phyloP scores from a whole-genome alignment of 2,113 vertebrate species.

The Phalacrocorax aristotelis region DNA sequence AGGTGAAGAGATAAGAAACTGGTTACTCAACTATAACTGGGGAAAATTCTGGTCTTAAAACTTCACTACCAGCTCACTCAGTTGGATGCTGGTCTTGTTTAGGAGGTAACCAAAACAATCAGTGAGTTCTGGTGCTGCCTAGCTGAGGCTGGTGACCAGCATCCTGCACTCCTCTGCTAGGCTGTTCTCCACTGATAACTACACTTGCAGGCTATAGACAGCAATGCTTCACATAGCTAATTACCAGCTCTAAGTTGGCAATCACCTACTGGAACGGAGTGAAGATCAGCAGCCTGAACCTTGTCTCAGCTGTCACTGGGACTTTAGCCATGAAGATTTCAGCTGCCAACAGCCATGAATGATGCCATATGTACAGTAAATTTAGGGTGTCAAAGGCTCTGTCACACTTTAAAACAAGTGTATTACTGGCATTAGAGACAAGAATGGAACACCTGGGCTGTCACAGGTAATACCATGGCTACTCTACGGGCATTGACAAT shows the following conservation, averaged over 20 bases:
- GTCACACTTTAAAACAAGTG: neutral
- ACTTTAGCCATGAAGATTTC: conserved; percentile 5
- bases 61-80: neutral
- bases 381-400: neutral
- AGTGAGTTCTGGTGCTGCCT: neutral
- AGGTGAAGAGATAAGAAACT: neutral
- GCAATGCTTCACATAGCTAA: neutral
- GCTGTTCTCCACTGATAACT: neutral
- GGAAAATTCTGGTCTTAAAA: neutral
- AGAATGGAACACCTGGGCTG: neutral
- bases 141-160: neutral
- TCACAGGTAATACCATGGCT: neutral
- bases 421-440: neutral
- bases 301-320: conserved; percentile 22
- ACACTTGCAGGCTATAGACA: neutral
- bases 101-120: neutral
- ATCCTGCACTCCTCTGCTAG: neutral
- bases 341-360: neutral
- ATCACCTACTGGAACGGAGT: neutral
- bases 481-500: neutral
- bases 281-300: neutral
- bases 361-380: conserved; percentile 7
- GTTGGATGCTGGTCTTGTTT: neutral
- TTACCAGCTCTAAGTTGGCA: neutral
- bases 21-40: neutral